These are phyloP conservation scores for Aramus guarauna DNA, from an alignment of 2,113 vertebrate genomes.

Conservation along the genomic window DNA sequence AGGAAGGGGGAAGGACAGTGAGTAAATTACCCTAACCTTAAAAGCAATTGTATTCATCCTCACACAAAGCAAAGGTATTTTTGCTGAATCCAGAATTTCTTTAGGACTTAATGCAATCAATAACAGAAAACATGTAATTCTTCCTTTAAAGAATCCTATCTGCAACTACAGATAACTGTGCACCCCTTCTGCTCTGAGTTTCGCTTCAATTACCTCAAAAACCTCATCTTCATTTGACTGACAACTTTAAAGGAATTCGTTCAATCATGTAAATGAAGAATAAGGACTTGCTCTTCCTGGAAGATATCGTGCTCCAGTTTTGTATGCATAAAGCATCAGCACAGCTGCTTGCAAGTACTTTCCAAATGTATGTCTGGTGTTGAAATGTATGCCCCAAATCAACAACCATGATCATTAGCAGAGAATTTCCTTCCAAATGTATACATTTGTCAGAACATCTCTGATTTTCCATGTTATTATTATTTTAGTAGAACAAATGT, in stretches of 20 bases:
- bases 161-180: neutral
- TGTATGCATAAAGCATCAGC: neutral
- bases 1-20: neutral
- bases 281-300: neutral
- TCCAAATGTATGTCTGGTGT: neutral
- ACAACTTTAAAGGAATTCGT: neutral
- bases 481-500: neutral
- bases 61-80: neutral
- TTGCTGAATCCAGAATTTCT: neutral
- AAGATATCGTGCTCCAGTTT: neutral
- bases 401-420: neutral
- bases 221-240: neutral
- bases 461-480: neutral
- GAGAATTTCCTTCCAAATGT: neutral
- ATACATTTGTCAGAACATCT: neutral
- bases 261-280: neutral
- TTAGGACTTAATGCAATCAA: neutral
- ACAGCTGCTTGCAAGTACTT: neutral
- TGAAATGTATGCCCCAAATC: neutral
- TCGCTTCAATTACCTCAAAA: neutral
- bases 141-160: neutral
- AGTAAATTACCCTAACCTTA: neutral
- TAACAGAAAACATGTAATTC: neutral
- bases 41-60: neutral
- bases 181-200: neutral